Conservation (phyloP, 2,113 vertebrate genomes). For the Leptobrachium leishanense region DNA sequence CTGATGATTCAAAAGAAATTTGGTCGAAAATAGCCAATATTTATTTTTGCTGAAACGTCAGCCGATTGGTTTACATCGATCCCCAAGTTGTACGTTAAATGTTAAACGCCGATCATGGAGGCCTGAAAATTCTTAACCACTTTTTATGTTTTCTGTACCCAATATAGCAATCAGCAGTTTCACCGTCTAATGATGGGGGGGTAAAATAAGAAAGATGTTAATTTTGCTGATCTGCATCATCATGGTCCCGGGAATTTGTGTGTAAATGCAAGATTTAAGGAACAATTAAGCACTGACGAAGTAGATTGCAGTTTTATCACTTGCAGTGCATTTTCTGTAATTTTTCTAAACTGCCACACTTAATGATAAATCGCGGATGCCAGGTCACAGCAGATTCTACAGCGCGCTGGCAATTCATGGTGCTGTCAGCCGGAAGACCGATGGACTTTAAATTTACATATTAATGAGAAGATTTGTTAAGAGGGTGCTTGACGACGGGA, state of each 20-base stretch:
- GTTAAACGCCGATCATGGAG: no score
- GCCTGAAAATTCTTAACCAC: no score
- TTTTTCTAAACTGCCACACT: conserved; percentile 82
- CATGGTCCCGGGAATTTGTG: conserved; percentile 81
- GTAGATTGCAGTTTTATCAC: conserved; percentile 81
- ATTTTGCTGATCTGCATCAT: conserved; percentile 81
- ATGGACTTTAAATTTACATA: conserved; percentile 99
- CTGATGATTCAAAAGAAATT: no score
- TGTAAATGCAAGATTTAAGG: conserved; percentile 83
- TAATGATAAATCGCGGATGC: conserved; percentile 89
- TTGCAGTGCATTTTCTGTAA: conserved; percentile 77
- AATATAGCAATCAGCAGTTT: no score
- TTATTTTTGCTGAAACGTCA: no score
- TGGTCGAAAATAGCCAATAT: no score
- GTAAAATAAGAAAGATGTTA: conserved; percentile 50
- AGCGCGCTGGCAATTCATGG: conserved; percentile 90
- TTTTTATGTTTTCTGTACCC: no score
- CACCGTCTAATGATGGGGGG: no score
- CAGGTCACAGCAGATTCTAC: conserved; percentile 97
- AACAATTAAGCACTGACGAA: conserved; percentile 87
- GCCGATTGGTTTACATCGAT: no score
- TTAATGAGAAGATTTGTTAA: conserved; percentile 99
- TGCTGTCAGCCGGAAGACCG: conserved; percentile 89
- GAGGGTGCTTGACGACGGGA: conserved; percentile 93
- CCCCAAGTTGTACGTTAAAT: no score